Conservation (phyloP, 2,797 vertebrate species). For the Cephalopachus bancanus region DNA sequence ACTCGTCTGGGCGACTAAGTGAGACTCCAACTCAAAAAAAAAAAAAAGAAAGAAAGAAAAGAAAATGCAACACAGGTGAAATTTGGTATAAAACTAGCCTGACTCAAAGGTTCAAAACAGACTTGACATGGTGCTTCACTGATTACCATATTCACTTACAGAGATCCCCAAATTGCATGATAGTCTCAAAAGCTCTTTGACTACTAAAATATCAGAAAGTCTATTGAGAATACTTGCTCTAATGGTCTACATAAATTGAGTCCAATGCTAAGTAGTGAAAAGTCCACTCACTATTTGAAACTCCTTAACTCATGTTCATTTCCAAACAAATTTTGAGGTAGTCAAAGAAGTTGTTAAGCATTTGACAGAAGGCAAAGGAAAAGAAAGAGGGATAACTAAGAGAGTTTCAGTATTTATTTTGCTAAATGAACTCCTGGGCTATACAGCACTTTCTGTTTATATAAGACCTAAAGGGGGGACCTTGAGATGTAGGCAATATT, state of each 20-base stretch:
- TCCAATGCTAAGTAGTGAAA: neutral
- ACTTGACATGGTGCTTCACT: neutral
- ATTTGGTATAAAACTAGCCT: neutral
- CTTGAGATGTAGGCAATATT: neutral
- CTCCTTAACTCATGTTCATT: neutral
- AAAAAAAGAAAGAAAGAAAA: neutral
- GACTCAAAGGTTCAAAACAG: neutral
- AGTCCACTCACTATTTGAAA: neutral
- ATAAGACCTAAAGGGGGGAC: neutral
- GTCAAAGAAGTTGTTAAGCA: neutral
- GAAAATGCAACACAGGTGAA: neutral
- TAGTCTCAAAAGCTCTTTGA: neutral
- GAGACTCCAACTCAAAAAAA: too few species aligned
- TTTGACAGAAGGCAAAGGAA: neutral
- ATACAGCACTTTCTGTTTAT: neutral
- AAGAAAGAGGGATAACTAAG: neutral
- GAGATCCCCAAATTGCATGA: neutral
- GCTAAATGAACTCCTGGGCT: neutral
- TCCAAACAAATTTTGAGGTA: constrained; percentile 8
- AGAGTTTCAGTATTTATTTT: neutral
- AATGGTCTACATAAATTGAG: neutral
- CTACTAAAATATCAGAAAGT: neutral
- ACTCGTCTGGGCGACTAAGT: too few species aligned
- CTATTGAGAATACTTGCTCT: neutral
- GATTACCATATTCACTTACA: neutral